phyloP scores from a whole-genome alignment of 1,140 invertebrate species.

The Cardiocondyla obscurior region DNA sequence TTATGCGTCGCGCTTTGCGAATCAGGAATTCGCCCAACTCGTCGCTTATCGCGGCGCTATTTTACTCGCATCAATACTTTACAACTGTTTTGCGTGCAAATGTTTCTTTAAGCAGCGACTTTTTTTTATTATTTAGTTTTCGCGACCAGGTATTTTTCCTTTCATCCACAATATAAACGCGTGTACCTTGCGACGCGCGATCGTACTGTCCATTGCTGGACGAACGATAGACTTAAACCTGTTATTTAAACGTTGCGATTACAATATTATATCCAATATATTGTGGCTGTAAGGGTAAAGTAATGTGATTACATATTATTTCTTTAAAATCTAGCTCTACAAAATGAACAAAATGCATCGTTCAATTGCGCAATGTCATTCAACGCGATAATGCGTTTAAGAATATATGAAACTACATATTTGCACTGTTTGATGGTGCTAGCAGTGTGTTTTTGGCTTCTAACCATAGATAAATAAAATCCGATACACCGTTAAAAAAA shows the following conservation, averaged over 20 bases:
- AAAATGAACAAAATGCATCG: slow-evolving; percentile 62
- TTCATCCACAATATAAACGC: slow-evolving; percentile 70
- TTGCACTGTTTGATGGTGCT: slow-evolving; percentile 61
- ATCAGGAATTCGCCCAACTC: slow-evolving; percentile 45
- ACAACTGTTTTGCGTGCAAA: slow-evolving; percentile 63
- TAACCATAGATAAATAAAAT: slow-evolving; percentile 61
- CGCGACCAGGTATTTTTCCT: slow-evolving; percentile 60
- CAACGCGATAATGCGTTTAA: slow-evolving; percentile 59
- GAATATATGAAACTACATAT: slow-evolving; percentile 57
- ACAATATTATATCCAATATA: slow-evolving; percentile 60
- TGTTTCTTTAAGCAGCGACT: slow-evolving; percentile 62
- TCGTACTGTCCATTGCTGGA: slow-evolving; percentile 30
- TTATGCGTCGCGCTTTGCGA: slow-evolving; percentile 61
- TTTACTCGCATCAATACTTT: slow-evolving; percentile 65
- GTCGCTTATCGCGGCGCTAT: slow-evolving; percentile 35
- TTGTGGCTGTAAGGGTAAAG: slow-evolving; percentile 72
- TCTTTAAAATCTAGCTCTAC: slow-evolving; percentile 60
- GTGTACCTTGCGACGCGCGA: slow-evolving; percentile 12
- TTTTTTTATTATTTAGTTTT: slow-evolving; percentile 66
- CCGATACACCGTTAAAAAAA: slow-evolving; percentile 30
- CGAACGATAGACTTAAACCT: slow-evolving; percentile 45
- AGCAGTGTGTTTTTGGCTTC: slow-evolving; percentile 65
- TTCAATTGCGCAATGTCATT: slow-evolving; percentile 59
- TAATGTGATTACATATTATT: slow-evolving; percentile 59
- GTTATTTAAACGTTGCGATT: slow-evolving; percentile 53